A percentile compares a stretch with the other conserved stretches of the same genome.
These are phyloP conservation scores for Haplotaxodon microlepis DNA, from an alignment of 2,113 vertebrate genomes.

Conservation along the genomic window DNA sequence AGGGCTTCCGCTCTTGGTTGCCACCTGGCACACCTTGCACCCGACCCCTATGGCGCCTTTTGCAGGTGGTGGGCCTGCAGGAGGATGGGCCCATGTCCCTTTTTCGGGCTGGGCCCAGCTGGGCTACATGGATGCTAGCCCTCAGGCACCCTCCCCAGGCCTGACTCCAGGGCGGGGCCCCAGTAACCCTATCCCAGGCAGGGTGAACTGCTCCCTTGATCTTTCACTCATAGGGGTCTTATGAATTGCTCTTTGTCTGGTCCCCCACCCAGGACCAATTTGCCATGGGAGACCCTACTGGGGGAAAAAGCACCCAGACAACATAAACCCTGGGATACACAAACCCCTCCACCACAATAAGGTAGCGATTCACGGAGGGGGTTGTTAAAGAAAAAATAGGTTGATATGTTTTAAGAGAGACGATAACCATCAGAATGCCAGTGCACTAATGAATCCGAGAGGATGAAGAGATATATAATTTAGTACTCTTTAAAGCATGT, in stretches of 20 bases:
- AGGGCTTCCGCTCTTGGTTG: background rate
- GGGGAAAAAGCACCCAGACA: background rate
- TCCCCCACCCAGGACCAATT: background rate
- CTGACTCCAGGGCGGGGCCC: background rate
- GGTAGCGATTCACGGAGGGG: background rate
- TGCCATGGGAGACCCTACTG: background rate
- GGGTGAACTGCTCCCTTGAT: background rate
- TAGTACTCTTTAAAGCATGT: background rate
- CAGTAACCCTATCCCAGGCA: background rate
- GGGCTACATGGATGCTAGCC: background rate
- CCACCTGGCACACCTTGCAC: background rate
- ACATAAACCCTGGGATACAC: background rate
- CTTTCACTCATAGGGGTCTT: background rate
- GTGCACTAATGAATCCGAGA: slow-evolving; percentile 24
- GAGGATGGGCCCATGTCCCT: background rate
- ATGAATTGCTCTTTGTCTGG: background rate
- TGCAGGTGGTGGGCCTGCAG: background rate
- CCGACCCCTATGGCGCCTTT: background rate
- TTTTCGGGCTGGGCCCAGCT: rapidly evolving
- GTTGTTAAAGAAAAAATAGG: background rate
- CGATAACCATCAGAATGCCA: slow-evolving; percentile 1
- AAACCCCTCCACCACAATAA: background rate
- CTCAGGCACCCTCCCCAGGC: background rate
- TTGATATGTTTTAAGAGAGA: slow-evolving; percentile 3
- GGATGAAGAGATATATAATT: background rate